Conservation (phyloP, 2,888 invertebrate genomes). For the Chloroclysta siterata region DNA sequence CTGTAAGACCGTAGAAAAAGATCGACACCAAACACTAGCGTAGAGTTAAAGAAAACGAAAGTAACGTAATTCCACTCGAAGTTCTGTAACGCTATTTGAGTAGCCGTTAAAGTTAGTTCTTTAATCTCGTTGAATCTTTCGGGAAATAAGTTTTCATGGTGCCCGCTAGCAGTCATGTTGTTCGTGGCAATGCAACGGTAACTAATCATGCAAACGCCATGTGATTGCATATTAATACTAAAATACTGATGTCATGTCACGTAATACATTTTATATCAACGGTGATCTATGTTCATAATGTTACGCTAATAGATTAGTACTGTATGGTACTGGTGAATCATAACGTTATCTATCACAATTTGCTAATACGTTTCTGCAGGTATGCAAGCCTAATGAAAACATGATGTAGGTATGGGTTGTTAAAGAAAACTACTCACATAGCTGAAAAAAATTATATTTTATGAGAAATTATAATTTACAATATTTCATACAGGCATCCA, state of each 20-base stretch:
- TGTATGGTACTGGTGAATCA: slow-evolving; percentile 13
- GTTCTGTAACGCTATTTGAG: slow-evolving; percentile 61
- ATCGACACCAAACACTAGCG: slow-evolving; percentile 54
- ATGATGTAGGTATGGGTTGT: slow-evolving; percentile 4
- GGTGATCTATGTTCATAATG: slow-evolving; percentile 31
- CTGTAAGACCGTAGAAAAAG: slow-evolving; percentile 57
- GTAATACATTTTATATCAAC: slow-evolving; percentile 39
- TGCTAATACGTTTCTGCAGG: slow-evolving; percentile 30
- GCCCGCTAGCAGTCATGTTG: slow-evolving; percentile 27
- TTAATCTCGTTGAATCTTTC: slow-evolving; percentile 28
- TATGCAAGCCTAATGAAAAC: slow-evolving; percentile 2
- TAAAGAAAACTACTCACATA: slow-evolving; percentile 75
- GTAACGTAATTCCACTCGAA: slow-evolving; percentile 66
- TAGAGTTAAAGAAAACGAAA: slow-evolving; percentile 63
- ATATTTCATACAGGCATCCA: slow-evolving; percentile 86
- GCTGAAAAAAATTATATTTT: slow-evolving; percentile 86
- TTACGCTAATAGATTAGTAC: slow-evolving; percentile 19
- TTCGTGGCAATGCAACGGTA: slow-evolving; percentile 6
- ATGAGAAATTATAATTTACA: slow-evolving; percentile 86
- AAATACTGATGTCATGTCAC: slow-evolving; percentile 20
- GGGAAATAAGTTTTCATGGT: slow-evolving; percentile 32
- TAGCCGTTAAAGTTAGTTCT: slow-evolving; percentile 58
- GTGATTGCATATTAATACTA: slow-evolving; percentile 18
- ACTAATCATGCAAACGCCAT: slow-evolving; percentile 18
- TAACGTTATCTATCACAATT: slow-evolving; percentile 24